Base-by-base conservation (phyloP, 2,113 vertebrate genomes). In the Prunella himalayana region DNA sequence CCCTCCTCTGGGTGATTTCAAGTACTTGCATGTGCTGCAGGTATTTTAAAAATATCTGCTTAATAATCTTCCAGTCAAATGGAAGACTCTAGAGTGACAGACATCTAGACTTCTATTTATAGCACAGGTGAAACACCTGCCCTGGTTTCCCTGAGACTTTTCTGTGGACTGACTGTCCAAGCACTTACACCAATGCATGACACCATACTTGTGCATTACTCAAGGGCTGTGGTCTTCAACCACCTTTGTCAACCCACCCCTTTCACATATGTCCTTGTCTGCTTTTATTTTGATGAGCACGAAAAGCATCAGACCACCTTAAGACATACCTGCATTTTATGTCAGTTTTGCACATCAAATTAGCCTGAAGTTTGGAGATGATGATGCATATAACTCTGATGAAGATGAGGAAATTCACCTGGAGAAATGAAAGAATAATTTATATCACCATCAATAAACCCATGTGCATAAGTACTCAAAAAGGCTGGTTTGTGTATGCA, bases 341-440 rank as follows among this genome's bases (percentile, higher is more conserved):
- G 90, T 99, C 99, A 8, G 98, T 98, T 95, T 98, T 98, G 92
- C 98, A 98, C 98, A 99, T 99, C 94, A 99, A 97, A 80, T 99
- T 98, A 90, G 99, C 98, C 85, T 98, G 98, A 69, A 99, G 98
- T 92, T 99, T 99, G 82, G 99, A 98, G 60, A 99, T 97, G 73
- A 99, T 98, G 21, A 99, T 98, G 83, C 97, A 98, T 93, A 99
- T 98, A 93, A 99, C 99, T 88, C 98, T 98, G 91, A 99, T 96
- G 82, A 99, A 99, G 96, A 99, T 98, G 88, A 98, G 98, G 87
- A 99, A 98, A 95, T 99, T 99, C 78, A 99, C 97, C 99, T 99
- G 95, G 27, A 82, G 56, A 92, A 85, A 94, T 83, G 30, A 70
- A 82, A 87, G 6, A 60, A 57, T 7, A 23, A 24, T 57, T 69